Percentiles rank a stretch among this genome's conserved stretches.
These are phyloP conservation scores for Pygmarrhopalites habei DNA, from an alignment of 1,140 invertebrate genomes.

Conservation along the genomic window DNA sequence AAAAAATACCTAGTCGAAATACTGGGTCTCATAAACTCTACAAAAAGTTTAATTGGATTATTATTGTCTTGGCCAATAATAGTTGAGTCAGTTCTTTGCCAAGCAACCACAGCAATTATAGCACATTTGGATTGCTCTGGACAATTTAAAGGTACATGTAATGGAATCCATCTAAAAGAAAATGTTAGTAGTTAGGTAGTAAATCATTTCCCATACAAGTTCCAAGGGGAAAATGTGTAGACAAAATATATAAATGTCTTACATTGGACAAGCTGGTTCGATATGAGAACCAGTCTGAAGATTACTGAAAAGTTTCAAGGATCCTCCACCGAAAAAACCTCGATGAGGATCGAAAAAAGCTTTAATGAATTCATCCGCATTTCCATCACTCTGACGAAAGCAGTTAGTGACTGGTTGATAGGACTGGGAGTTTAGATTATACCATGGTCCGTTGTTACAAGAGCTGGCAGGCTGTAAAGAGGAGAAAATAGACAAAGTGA, in stretches of 20 bases:
- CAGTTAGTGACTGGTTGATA: slow-evolving; percentile 47
- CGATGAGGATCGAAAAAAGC: slow-evolving; percentile 1
- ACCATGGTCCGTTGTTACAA: slow-evolving; percentile 42
- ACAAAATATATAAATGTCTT: not conserved
- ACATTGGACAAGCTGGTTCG: slow-evolving; percentile 19
- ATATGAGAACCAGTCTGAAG: slow-evolving; percentile 2
- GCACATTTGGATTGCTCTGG: slow-evolving; percentile 3
- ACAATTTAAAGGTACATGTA: slow-evolving; percentile 13
- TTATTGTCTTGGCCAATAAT: slow-evolving; percentile 7
- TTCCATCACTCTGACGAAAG: not conserved
- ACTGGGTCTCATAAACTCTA: slow-evolving; percentile 20
- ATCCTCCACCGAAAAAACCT: slow-evolving; percentile 29
- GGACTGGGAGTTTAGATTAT: slow-evolving; percentile 49
- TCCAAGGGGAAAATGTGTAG: not conserved
- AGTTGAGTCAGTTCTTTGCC: slow-evolving; percentile 18
- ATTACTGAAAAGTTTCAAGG: slow-evolving; percentile 17
- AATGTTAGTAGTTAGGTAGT: no score
- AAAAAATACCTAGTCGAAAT: slow-evolving; percentile 3
- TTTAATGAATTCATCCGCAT: not conserved
- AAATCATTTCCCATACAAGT: not conserved
- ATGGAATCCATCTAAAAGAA: slow-evolving; percentile 27
- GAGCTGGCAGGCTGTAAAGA: no score
- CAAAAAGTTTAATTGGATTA: slow-evolving; percentile 1
- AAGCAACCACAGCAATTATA: slow-evolving; percentile 13
- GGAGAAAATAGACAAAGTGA: no score